Evolutionary conservation across 1,140 invertebrate genomes (phyloP).

Genomic region (Eulimnadia texana): DNA sequence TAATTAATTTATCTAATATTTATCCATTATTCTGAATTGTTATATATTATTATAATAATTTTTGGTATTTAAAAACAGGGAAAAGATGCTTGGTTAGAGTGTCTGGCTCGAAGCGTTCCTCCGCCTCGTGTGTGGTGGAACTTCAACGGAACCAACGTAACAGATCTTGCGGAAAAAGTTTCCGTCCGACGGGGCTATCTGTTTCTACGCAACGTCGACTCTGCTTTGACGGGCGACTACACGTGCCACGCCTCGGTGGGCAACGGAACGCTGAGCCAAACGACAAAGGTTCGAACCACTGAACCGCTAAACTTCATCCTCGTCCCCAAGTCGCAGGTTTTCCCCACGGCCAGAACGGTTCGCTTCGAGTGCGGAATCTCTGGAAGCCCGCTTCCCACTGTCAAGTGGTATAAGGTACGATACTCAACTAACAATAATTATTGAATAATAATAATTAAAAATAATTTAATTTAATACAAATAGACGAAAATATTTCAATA

Average conservation of each 20-base stretch:
- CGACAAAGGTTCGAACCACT: constrained; percentile 34
- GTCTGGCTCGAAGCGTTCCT: constrained; percentile 27
- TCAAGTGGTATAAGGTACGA: constrained; percentile 50
- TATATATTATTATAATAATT: not conserved
- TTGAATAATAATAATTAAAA: constrained; percentile 38
- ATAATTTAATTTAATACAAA: constrained; percentile 40
- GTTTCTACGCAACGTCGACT: constrained; percentile 30
- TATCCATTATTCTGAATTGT: not conserved
- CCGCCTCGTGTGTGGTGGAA: constrained; percentile 28
- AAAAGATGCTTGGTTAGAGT: constrained; percentile 22
- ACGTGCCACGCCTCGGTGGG: constrained; percentile 34
- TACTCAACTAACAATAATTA: no score
- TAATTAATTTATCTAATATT: no score
- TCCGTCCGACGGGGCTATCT: constrained; percentile 26
- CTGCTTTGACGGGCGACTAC: constrained; percentile 39
- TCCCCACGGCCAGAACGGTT: constrained; percentile 47
- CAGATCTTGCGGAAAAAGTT: constrained; percentile 19
- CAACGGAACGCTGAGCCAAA: constrained; percentile 30
- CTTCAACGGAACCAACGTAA: not conserved
- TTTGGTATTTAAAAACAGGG: not conserved
- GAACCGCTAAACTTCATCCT: constrained; percentile 41
- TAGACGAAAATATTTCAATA: constrained; percentile 14
- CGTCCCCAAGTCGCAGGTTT: constrained; percentile 38
- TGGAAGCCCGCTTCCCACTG: constrained; percentile 43
- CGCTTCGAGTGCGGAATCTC: constrained; percentile 50